Base-by-base conservation (phyloP, 2,797 vertebrate genomes). In the Eremophila alpestris region DNA sequence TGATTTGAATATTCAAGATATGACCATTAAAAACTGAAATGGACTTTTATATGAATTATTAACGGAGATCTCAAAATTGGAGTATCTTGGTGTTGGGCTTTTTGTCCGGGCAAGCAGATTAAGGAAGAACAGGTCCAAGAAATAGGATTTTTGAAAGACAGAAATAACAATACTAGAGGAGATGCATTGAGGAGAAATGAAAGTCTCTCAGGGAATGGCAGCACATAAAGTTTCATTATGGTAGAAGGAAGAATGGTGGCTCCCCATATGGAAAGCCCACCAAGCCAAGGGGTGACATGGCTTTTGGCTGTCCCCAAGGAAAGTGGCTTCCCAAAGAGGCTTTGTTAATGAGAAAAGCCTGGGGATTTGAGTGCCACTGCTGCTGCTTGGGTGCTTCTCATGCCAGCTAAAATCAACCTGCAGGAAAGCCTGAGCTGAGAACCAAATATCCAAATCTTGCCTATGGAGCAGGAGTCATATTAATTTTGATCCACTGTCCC, bases 151-250 rank as follows among this genome's bases (percentile, higher is more conserved):
- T 74, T 36, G 23, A 55, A 79, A 55, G 52, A 34, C 43, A 52
- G 10, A 24, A 5, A 40, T 77, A 48, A 43, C 71, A 30, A 7
- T 59, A 15, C 9, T 40, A 24, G 36, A 70, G 45, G n/a, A 43
- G 41, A 64, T 48, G 1, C 19, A n/a, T 29, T 0, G 1, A 45
- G 67, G 52, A 70, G 32, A 70, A 82, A 45, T 32, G 26, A 63
- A 89, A 90, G 14, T 56, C 8, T 77, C 19, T 56, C 7, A 5
- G 34, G 21, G 29, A 76, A 52, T 29, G 36, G 27, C 22, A 86
- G 32, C 24, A 10, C n/a, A 10, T 1, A 16, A 48, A 21, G 38
- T 9, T 69, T 20, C 10, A 3, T 55, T 65, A 34, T 0, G 0
- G 13, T 56, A 30, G 9, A n/a, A 87, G 12, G 36, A 56, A 70